Percentiles rank a stretch among this genome's conserved stretches.
Evolutionary conservation across 2,797 vertebrate genomes (phyloP).

Genomic region (Anas bahamensis): DNA sequence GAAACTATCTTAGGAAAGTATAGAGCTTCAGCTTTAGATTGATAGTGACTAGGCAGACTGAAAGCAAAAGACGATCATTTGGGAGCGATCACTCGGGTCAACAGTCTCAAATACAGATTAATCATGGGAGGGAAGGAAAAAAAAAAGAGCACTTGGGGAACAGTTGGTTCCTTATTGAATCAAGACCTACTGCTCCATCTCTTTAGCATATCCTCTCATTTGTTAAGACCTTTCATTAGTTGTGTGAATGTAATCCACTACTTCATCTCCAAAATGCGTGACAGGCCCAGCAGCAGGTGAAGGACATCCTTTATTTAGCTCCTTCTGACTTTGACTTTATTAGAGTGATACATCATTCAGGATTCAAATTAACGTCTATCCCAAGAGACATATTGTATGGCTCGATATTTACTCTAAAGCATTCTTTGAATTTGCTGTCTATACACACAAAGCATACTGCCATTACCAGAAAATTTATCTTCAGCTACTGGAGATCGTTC

Average conservation of each 20-base stretch:
- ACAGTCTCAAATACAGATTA: constrained; percentile 18
- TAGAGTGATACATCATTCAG: constrained; percentile 45
- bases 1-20: not conserved
- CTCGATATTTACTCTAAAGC: constrained; percentile 34
- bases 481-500: not conserved
- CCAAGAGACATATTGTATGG: not conserved
- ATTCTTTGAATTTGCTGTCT: constrained; percentile 38
- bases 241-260: constrained; percentile 36
- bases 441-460: constrained; percentile 20
- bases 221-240: constrained; percentile 36
- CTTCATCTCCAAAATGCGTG: not conserved
- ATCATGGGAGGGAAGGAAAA: not conserved
- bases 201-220: constrained; percentile 43
- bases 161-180: constrained; percentile 40
- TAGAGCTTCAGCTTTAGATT: not conserved
- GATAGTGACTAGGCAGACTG: not conserved
- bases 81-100: constrained; percentile 6
- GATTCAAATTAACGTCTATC: constrained; percentile 35
- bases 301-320: constrained; percentile 29
- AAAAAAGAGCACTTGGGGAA: not conserved
- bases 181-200: constrained; percentile 5
- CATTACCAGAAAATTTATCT: constrained; percentile 41
- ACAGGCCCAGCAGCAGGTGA: constrained; percentile 38
- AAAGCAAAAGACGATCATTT: constrained; percentile 3
- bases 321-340: constrained; percentile 48